A percentile compares a stretch with the other conserved stretches of the same genome.
phyloP scores from a whole-genome alignment of 2,113 vertebrate species.

The Hemibagrus wyckioides region DNA sequence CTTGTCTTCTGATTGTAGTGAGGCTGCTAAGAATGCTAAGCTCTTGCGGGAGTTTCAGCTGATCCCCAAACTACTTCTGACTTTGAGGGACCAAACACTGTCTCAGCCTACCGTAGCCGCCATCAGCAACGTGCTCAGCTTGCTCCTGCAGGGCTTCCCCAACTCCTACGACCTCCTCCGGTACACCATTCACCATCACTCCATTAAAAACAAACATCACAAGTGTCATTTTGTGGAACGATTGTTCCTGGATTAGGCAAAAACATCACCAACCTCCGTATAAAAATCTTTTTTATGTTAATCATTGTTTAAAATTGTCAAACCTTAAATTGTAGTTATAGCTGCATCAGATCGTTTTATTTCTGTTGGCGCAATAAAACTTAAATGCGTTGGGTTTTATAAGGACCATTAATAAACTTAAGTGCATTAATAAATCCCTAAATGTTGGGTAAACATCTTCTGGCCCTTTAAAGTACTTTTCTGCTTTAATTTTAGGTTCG shows the following conservation, averaged over 20 bases:
- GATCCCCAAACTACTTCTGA: constrained; percentile 90
- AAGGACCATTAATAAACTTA: background rate
- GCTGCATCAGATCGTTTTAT: background rate
- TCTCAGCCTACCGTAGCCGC: constrained; percentile 92
- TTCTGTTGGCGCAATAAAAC: background rate
- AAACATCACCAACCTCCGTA: background rate
- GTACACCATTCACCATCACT: constrained; percentile 64
- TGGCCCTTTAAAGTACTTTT: background rate
- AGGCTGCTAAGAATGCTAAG: constrained; percentile 93
- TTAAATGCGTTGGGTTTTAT: background rate
- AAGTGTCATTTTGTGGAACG: no score
- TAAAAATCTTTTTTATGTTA: background rate
- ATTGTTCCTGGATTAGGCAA: background rate
- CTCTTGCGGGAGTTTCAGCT: constrained; percentile 95
- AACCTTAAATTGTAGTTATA: background rate
- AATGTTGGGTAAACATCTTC: background rate
- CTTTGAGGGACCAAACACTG: constrained; percentile 88
- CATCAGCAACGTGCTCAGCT: constrained; percentile 91
- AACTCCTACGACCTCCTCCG: constrained; percentile 91
- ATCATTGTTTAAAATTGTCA: background rate
- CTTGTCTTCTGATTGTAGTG: constrained; percentile 71
- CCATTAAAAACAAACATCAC: no score
- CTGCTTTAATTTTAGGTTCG: constrained; percentile 75
- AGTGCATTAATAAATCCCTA: background rate
- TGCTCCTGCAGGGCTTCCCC: constrained; percentile 93